These are phyloP conservation scores for Patagioenas fasciata DNA, from an alignment of 2,113 vertebrate species.

Conservation along the genomic window DNA sequence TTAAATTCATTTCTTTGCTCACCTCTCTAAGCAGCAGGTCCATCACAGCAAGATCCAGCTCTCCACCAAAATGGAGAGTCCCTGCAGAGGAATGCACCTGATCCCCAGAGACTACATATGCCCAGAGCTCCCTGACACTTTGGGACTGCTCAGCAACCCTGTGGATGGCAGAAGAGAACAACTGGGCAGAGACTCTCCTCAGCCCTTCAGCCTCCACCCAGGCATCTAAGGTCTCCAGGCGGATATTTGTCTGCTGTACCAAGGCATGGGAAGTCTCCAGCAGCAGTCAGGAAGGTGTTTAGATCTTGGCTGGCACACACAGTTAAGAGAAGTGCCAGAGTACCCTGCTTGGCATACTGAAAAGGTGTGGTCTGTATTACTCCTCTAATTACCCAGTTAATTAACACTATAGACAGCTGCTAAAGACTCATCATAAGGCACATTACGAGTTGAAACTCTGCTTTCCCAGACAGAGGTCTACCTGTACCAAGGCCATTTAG, in stretches of 20 bases:
- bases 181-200: background rate
- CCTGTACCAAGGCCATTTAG: background rate
- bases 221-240: background rate
- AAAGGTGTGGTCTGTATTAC: background rate
- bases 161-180: background rate
- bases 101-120: rapidly evolving
- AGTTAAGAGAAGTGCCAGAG: background rate
- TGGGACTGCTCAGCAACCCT: background rate
- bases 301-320: background rate
- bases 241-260: background rate
- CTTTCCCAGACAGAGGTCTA: background rate
- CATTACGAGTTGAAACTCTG: background rate
- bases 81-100: background rate
- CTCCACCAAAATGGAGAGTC: background rate
- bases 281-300: background rate
- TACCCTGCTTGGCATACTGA: background rate
- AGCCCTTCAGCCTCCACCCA: background rate
- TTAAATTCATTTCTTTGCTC: background rate
- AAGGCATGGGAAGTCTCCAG: background rate
- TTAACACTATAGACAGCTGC: background rate
- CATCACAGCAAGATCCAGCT: background rate
- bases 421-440: background rate
- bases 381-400: background rate
- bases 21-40: background rate
- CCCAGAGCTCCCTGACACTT: background rate